These are phyloP conservation scores for Lophotriccus pileatus DNA, from an alignment of 2,797 vertebrate genomes.

Conservation along the genomic window DNA sequence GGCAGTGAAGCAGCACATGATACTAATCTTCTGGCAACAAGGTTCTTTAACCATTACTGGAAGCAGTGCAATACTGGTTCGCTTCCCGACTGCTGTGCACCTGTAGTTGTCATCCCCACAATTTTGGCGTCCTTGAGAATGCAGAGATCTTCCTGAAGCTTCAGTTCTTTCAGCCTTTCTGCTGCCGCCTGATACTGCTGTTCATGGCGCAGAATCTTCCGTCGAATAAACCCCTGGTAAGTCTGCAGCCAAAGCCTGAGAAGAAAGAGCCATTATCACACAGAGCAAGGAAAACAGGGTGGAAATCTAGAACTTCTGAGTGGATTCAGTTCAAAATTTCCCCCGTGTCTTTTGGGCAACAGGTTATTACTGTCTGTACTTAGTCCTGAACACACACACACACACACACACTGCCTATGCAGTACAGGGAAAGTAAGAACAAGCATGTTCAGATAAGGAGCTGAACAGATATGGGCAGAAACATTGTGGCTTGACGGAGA, in stretches of 20 bases:
- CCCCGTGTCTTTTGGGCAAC: background rate
- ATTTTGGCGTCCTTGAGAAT: slow-evolving; percentile 82
- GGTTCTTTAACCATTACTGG: background rate
- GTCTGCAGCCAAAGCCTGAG: slow-evolving; percentile 85
- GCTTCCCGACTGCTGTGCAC: slow-evolving; percentile 39
- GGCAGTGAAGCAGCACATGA: background rate
- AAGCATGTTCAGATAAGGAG: background rate
- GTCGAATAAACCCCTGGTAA: slow-evolving; percentile 79
- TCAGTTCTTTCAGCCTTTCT: slow-evolving; percentile 83
- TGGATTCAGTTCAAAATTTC: background rate
- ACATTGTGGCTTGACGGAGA: background rate
- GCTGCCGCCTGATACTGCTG: slow-evolving; percentile 80
- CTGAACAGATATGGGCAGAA: background rate
- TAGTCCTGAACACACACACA: background rate
- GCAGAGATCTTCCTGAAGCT: slow-evolving; percentile 79
- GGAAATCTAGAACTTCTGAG: background rate
- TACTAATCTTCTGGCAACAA: background rate
- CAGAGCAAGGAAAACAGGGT: background rate
- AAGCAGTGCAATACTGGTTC: background rate
- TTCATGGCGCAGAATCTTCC: slow-evolving; percentile 70
- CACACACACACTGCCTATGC: background rate
- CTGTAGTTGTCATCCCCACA: slow-evolving; percentile 96
- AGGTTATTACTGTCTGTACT: background rate
- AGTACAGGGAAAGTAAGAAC: background rate
- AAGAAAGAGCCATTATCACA: background rate